Base-by-base conservation (phyloP, 1,140 invertebrate genomes). In the Eufriesea mexicana region DNA sequence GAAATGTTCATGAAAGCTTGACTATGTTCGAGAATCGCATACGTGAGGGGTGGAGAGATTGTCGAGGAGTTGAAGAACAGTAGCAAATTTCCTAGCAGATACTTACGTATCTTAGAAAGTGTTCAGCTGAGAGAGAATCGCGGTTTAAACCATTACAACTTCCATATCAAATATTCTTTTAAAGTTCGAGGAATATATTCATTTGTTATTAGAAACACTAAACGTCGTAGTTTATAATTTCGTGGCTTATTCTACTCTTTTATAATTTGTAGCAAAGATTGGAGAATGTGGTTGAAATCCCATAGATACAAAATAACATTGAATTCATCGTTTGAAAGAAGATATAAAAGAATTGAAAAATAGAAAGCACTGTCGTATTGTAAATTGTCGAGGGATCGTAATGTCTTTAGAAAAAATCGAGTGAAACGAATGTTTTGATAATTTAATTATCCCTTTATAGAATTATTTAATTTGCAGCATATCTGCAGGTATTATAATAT, bases 61-160 rank as follows among this genome's bases (percentile, higher is more conserved):
- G 45, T 23, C 57, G 28, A 77, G 55, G 12, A 45, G 51, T 86
- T 49, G 73, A 78, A 61, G 73, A 66, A 76, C 72, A 49, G n/a
- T 77, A 59, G 42, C 74, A 78, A 64, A 78, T 87, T 83, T 68
- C 68, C 55, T 45, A 82, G 51, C 59, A 66, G 25, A 57, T 55
- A 49, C 79, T 54, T 42, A 47, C 2, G 35, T 35, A 35, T 35
- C 57, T 45, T 75, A 18, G 70, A 81, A 54, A 70, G n/a, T 66
- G 51, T 66, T 75, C n/a, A 74, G 45, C 23, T n/a, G 25, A 12
- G 0, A 23, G 25, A 28, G 18, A 68, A 78, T 51, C 20, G 42
- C 23, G 23, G 35, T 66, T 66, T 42, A 45, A 59, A 20, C 16
- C 14, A 16, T 25, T 28, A 14, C n/a, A 61, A 61, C n/a, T 61